Conservation (phyloP, 2,797 vertebrate species). For the Potorous gilbertii region DNA sequence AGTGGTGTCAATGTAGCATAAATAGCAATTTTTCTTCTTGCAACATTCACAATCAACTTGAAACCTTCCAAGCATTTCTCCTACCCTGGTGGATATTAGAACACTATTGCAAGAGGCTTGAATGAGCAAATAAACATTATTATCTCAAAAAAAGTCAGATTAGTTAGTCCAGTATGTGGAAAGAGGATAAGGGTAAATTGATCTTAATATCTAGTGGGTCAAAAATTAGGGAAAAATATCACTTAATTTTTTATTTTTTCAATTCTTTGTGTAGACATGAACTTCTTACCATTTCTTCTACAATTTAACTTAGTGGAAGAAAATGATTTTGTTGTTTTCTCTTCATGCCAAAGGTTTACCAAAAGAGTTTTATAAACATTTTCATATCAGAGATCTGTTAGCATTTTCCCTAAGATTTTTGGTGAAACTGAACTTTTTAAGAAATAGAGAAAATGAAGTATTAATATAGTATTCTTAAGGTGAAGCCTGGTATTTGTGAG, state of each 20-base stretch:
- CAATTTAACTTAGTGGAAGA: neutral
- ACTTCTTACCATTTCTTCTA: neutral
- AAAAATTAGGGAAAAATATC: neutral
- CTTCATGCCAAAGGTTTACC: neutral
- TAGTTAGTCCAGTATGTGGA: neutral
- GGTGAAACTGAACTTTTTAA: neutral
- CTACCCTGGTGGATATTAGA: neutral
- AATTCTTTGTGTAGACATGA: neutral
- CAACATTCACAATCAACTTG: neutral
- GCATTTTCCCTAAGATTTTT: neutral
- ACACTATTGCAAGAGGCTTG: neutral
- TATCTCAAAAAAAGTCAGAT: neutral
- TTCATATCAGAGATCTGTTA: neutral
- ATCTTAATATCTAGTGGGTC: neutral
- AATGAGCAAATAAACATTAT: neutral
- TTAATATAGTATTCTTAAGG: conserved; percentile 15
- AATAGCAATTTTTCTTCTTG: neutral
- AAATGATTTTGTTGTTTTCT: neutral
- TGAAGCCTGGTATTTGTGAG: neutral
- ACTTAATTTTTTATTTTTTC: neutral
- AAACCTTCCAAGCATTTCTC: neutral
- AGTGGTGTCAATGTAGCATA: neutral
- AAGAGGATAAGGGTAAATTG: neutral
- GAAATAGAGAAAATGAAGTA: neutral
- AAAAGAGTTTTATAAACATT: neutral